Evolutionary conservation across 1,140 invertebrate species (phyloP), one percentile per base, ranked within the genome.

Genomic region (Lucilia sericata): DNA sequence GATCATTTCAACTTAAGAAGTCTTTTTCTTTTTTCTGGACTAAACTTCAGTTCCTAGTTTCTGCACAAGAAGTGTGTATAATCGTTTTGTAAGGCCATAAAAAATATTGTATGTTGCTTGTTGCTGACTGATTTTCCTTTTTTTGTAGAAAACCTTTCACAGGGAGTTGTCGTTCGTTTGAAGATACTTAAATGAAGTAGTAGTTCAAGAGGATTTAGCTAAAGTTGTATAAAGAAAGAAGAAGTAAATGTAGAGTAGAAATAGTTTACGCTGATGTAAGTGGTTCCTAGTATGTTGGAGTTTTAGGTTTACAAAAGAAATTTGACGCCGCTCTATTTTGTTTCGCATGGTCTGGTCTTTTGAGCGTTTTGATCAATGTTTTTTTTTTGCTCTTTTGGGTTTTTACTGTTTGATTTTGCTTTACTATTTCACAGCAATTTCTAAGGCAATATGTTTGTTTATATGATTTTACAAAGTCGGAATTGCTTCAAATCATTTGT

Each of bases 321-420:
- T 70, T 70, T 70, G 65, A 70, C 65, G 65, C 65, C 65, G 65
- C 65, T 70, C 65, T 70, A 70, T 70, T 70, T 70, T 70, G 65
- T 70, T 70, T 70, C 65, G 65, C 65, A 70, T 70, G 65, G 65
- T 25, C 65, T 70, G 65, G 65, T 25, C 65, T 70, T 70, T 70
- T 21, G 21, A 19, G 55, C n/a, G 55, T 60, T 60, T 17, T 70
- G 60, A 70, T 70, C 65, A 70, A 21, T 70, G 19, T 70, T 70
- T 70, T 70, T 70, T 42, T 42, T 42, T 42, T 42, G 0, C 5
- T 8, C 5, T 42, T 42, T 42, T 42, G 5, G 5, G 2, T 0
- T 60, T 60, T 17, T 60, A 5, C 14, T 60, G 14, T 60, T 7
- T 60, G 14, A n/a, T 17, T 60, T 17, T 60, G 55, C 3, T 60